A percentile compares a stretch with the other conserved stretches of the same genome.
These are phyloP conservation scores for Chrysaora quinquecirrha DNA, from an alignment of 30 jellyfish, hydroid and myxozoan genomes.

Conservation along the genomic window DNA sequence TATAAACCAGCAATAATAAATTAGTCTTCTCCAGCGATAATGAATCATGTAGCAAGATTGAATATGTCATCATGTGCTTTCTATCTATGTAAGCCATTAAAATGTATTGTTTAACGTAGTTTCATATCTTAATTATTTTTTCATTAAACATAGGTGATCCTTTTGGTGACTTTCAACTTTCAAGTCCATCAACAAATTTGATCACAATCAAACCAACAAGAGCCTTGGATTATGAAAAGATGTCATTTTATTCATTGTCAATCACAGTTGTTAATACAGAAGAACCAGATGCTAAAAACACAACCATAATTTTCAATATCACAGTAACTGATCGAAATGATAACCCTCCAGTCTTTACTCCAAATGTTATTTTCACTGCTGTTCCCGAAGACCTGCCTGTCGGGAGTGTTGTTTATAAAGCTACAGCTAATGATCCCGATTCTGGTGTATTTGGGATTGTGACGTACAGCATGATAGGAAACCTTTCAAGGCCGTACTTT, in stretches of 20 bases:
- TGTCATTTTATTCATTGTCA: conserved; percentile 54
- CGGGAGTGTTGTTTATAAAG: conserved; percentile 54
- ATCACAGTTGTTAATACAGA: conserved; percentile 80
- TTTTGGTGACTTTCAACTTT: conserved; percentile 44
- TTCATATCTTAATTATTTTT: too few relatives aligned
- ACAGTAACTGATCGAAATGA: conserved; percentile 82
- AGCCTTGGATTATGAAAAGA: conserved; percentile 76
- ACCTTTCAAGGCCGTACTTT: conserved; percentile 63
- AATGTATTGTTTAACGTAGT: too few relatives aligned
- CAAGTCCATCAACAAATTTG: conserved; percentile 53
- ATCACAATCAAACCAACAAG: conserved; percentile 53
- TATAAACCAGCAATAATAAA: too few relatives aligned
- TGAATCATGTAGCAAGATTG: too few relatives aligned
- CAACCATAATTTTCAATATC: conserved; percentile 61
- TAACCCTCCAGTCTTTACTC: conserved; percentile 80
- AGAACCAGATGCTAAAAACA: conserved; percentile 78
- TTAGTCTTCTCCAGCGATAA: too few relatives aligned
- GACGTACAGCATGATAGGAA: conserved; percentile 79
- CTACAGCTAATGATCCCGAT: conserved; percentile 70
- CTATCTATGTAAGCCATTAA: too few relatives aligned
- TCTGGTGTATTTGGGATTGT: conserved; percentile 78
- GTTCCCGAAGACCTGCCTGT: conserved; percentile 87
- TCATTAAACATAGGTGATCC: conserved; percentile 96
- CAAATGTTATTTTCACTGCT: conserved; percentile 16
- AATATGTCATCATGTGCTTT: too few relatives aligned